Percentiles rank a stretch among this genome's conserved stretches.
Evolutionary conservation across 2,888 invertebrate genomes (phyloP).

Genomic region (Thereva unica): DNA sequence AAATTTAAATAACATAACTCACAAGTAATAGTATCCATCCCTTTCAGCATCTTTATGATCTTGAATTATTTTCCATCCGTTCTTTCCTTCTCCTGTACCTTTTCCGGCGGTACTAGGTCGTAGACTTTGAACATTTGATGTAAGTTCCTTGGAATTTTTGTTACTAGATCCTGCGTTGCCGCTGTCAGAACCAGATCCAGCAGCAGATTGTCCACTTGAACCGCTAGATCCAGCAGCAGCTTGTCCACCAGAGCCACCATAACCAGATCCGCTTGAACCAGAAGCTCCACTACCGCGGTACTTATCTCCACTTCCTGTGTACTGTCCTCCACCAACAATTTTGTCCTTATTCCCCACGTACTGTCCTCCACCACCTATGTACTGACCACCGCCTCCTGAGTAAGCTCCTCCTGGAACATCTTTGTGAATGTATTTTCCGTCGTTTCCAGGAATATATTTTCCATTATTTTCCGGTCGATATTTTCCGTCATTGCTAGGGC

Average conservation of each 20-base stretch:
- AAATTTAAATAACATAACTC: slow-evolving; percentile 44
- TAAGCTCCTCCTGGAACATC: slow-evolving; percentile 50
- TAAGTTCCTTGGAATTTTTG: too few species aligned
- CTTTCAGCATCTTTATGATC: slow-evolving; percentile 60
- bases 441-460: slow-evolving; percentile 47
- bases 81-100: slow-evolving; percentile 54
- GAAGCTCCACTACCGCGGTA: slow-evolving; percentile 21
- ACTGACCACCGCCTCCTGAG: slow-evolving; percentile 46
- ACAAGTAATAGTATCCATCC: slow-evolving; percentile 65
- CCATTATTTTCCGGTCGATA: slow-evolving; percentile 51
- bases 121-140: neutral
- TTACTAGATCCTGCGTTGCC: too few species aligned
- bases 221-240: neutral
- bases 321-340: slow-evolving; percentile 41
- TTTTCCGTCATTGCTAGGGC: slow-evolving; percentile 50
- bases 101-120: slow-evolving; percentile 45
- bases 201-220: neutral
- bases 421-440: slow-evolving; percentile 61
- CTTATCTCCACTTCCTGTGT: slow-evolving; percentile 44
- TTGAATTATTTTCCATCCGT: slow-evolving; percentile 61
- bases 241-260: slow-evolving; percentile 2
- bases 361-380: slow-evolving; percentile 46
- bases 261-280: slow-evolving; percentile 23
- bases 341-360: slow-evolving; percentile 46
- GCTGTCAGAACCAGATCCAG: neutral